Percentiles rank a stretch among this genome's conserved stretches.
These are phyloP conservation scores for Falco columbarius DNA, from an alignment of 2,797 vertebrate species.

Conservation along the genomic window DNA sequence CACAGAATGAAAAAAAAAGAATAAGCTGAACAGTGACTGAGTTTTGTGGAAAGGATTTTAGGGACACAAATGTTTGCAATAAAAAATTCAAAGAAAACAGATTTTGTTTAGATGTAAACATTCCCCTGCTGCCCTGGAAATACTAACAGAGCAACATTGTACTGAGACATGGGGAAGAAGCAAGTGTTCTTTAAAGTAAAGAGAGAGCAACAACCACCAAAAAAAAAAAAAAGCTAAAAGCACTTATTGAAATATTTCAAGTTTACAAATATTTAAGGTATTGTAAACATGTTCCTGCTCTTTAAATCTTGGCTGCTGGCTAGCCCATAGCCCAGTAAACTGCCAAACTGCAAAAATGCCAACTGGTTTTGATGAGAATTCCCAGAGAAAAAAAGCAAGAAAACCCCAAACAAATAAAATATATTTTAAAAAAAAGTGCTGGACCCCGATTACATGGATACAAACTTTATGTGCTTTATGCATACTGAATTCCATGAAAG, in stretches of 20 bases:
- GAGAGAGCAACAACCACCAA: neutral
- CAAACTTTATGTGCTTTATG: neutral
- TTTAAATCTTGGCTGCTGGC: neutral
- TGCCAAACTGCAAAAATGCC: neutral
- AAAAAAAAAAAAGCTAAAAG: neutral
- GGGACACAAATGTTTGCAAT: neutral
- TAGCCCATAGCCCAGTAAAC: neutral
- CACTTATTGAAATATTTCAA: neutral
- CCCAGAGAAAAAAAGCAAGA: neutral
- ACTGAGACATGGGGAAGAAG: neutral
- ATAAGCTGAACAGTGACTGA: neutral
- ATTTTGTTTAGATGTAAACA: conserved; percentile 15
- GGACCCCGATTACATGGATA: neutral
- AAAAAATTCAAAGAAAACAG: neutral
- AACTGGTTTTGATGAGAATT: neutral
- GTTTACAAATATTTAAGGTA: neutral
- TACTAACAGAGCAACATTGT: neutral
- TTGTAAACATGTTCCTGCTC: neutral
- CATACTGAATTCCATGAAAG: accelerated
- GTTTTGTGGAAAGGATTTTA: neutral
- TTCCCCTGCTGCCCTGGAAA: conserved; percentile 19
- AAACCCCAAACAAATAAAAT: neutral
- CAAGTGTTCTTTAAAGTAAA: neutral
- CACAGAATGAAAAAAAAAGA: neutral
- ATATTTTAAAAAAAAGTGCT: neutral